These are phyloP conservation scores for Fabriciana adippe DNA, from an alignment of 2,888 invertebrate genomes.

Conservation along the genomic window DNA sequence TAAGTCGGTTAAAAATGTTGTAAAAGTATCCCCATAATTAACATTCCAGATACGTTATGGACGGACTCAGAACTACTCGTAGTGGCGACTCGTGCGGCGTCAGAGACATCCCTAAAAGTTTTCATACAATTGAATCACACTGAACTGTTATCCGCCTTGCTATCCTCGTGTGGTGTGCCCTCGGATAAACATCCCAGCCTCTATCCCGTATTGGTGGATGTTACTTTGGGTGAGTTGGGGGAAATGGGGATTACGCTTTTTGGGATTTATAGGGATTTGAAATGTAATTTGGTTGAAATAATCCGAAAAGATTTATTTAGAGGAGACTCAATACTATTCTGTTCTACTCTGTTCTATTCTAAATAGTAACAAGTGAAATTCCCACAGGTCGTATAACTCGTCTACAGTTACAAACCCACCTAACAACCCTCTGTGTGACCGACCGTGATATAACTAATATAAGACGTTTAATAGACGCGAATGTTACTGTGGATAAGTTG, in stretches of 20 bases:
- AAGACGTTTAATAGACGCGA: conserved; percentile 85
- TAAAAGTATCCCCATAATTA: neutral
- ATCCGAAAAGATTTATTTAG: no score
- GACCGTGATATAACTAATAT: conserved; percentile 85
- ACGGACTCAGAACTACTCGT: conserved; percentile 93
- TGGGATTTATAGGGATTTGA: no score
- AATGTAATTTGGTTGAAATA: no score
- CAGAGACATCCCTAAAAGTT: conserved; percentile 79
- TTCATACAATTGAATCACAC: conserved; percentile 86
- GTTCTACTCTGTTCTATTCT: no score
- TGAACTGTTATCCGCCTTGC: conserved; percentile 87
- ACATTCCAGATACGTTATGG: conserved; percentile 84
- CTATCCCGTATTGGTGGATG: conserved; percentile 66
- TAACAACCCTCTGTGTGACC: conserved; percentile 86
- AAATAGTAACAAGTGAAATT: no score
- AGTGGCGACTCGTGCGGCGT: conserved; percentile 84
- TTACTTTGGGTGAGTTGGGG: conserved; percentile 59
- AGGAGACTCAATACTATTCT: no score
- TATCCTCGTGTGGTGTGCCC: conserved; percentile 91
- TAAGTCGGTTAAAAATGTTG: neutral
- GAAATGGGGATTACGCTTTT: no score
- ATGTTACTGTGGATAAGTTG: conserved; percentile 82
- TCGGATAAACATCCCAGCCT: conserved; percentile 79
- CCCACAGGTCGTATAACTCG: conserved; percentile 78
- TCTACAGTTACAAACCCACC: conserved; percentile 86